Conservation (phyloP, 2,113 vertebrate species). For the Tyrannus savana region DNA sequence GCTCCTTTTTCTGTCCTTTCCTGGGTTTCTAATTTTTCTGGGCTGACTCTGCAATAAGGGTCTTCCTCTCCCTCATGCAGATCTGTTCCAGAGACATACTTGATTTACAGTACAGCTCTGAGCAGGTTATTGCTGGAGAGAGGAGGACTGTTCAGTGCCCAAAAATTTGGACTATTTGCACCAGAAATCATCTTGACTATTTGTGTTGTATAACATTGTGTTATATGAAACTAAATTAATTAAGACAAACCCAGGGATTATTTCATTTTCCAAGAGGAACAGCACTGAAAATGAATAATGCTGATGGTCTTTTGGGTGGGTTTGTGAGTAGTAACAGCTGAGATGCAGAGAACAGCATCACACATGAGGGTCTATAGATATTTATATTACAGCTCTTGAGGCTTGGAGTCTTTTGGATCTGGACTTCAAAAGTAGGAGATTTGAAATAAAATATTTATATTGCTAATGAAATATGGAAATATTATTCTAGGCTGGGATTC, state of each 20-base stretch:
- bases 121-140: background rate
- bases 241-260: background rate
- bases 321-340: background rate
- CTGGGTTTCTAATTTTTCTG: background rate
- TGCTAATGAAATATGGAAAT: background rate
- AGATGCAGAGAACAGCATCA: background rate
- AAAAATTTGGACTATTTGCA: background rate
- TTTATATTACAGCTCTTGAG: background rate
- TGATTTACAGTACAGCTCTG: background rate
- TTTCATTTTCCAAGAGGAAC: background rate
- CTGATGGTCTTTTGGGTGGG: background rate
- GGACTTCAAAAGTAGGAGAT: background rate
- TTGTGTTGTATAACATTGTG: background rate
- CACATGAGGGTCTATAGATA: background rate
- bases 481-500: background rate
- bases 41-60: background rate
- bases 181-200: background rate
- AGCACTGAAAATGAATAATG: background rate
- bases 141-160: background rate
- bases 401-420: conserved; percentile 10
- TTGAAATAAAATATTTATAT: background rate
- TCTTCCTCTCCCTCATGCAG: background rate
- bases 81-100: background rate
- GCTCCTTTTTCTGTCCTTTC: background rate
- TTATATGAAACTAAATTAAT: background rate